Percentiles rank a stretch among this genome's conserved stretches.
Conservation (phyloP, 1,140 invertebrate genomes). For the Aphidius gifuensis region DNA sequence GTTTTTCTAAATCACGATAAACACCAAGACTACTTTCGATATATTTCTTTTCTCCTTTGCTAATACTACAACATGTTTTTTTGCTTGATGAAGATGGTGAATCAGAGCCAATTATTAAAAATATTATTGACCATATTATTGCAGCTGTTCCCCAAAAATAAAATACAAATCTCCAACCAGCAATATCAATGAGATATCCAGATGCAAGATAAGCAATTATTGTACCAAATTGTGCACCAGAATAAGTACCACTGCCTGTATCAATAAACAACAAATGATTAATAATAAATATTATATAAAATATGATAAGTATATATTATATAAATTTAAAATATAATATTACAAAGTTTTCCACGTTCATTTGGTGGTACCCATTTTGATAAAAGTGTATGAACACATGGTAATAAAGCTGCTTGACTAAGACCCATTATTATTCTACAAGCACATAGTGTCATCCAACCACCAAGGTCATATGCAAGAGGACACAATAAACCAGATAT, state of each 20-base stretch:
- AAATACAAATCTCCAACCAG: slow-evolving; percentile 78
- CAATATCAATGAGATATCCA: slow-evolving; percentile 60
- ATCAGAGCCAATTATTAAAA: slow-evolving; percentile 64
- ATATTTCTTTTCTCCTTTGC: slow-evolving; percentile 60
- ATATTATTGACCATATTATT: slow-evolving; percentile 62
- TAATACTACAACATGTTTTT: slow-evolving; percentile 58
- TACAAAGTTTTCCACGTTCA: slow-evolving; percentile 48
- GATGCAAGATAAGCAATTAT: slow-evolving; percentile 69
- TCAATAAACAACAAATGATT: background rate
- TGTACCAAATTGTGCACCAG: slow-evolving; percentile 68
- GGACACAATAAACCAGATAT: slow-evolving; percentile 53
- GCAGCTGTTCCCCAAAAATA: slow-evolving; percentile 69
- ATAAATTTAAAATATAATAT: slow-evolving; percentile 3
- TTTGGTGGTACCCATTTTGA: slow-evolving; percentile 60
- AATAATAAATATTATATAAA: too few species aligned
- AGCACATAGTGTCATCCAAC: slow-evolving; percentile 53
- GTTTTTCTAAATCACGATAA: background rate
- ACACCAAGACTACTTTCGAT: slow-evolving; percentile 54
- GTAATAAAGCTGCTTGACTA: slow-evolving; percentile 63
- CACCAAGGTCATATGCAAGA: slow-evolving; percentile 37
- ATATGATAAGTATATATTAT: too few species aligned
- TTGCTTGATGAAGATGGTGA: slow-evolving; percentile 54
- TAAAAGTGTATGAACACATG: slow-evolving; percentile 63
- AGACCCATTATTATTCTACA: slow-evolving; percentile 65
- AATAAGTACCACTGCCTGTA: slow-evolving; percentile 45